Evolutionary conservation across 2,888 invertebrate species (phyloP).

Genomic region (Panorpa germanica): DNA sequence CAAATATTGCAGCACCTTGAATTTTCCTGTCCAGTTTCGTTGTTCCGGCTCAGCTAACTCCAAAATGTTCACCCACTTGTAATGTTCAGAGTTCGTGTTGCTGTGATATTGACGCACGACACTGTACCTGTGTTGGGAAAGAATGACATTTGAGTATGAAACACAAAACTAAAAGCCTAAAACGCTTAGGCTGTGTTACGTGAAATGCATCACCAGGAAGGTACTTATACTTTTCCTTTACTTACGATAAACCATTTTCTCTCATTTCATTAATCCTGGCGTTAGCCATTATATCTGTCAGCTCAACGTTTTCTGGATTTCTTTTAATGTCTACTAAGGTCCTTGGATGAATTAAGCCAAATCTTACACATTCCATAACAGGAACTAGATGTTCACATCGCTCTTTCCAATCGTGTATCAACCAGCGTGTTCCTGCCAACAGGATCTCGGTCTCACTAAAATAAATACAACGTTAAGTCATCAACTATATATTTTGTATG

Average conservation of each 20-base stretch:
- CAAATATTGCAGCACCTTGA: constrained; percentile 23
- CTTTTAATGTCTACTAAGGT: constrained; percentile 59
- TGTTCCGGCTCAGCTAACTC: constrained; percentile 50
- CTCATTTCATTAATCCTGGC: constrained; percentile 56
- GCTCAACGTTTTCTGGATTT: constrained; percentile 51
- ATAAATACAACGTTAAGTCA: too few relatives aligned
- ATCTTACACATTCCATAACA: constrained; percentile 51
- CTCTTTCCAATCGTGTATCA: constrained; percentile 47
- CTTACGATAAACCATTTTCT: constrained; percentile 62
- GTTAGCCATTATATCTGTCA: constrained; percentile 45
- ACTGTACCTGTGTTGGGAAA: constrained; percentile 56
- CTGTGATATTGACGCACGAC: constrained; percentile 63
- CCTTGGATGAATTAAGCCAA: constrained; percentile 63
- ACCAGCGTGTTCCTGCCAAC: constrained; percentile 66
- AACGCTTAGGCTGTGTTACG: too few relatives aligned
- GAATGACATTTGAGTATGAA: too few relatives aligned
- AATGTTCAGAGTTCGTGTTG: constrained; percentile 49
- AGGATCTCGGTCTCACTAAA: constrained; percentile 50
- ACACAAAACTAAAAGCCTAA: too few relatives aligned
- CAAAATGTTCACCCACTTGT: constrained; percentile 48
- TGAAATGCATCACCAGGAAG: too few relatives aligned
- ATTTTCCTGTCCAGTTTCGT: constrained; percentile 51
- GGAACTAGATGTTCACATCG: constrained; percentile 35
- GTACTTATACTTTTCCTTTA: too few relatives aligned
- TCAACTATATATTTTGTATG: too few relatives aligned